Conservation (phyloP, 2,888 invertebrate species). For the Zaprionus lineosus region DNA sequence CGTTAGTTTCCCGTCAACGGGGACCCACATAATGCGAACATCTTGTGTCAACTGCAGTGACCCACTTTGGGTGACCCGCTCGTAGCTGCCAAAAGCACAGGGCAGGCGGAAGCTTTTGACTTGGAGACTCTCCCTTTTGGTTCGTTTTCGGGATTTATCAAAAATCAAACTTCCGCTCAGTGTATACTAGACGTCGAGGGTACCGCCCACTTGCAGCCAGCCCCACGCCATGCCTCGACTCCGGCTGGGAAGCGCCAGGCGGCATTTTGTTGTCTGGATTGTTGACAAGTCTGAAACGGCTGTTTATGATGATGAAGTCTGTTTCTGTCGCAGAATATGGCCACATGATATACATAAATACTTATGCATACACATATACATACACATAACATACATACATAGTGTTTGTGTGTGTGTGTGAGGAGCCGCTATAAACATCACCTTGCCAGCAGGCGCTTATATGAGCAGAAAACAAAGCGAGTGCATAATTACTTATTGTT, state of each 20-base stretch:
- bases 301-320: conserved; percentile 63
- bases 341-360: conserved; percentile 31
- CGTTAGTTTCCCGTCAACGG: conserved; percentile 38
- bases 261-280: conserved; percentile 41
- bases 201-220: background rate
- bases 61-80: conserved; percentile 39
- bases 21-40: conserved; percentile 1
- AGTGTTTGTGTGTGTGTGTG: conserved; percentile 12
- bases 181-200: conserved; percentile 35
- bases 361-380: conserved; percentile 30
- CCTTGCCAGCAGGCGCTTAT: conserved; percentile 32
- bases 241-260: conserved; percentile 55
- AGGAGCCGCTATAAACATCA: conserved; percentile 49
- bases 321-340: conserved; percentile 18
- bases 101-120: conserved; percentile 47
- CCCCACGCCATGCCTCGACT: background rate
- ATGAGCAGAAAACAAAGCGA: conserved; percentile 34
- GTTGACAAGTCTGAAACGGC: conserved; percentile 54
- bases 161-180: conserved; percentile 69
- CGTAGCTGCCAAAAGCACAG: conserved; percentile 46
- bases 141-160: conserved; percentile 43
- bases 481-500: conserved; percentile 70
- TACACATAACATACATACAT: conserved; percentile 25
- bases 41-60: conserved; percentile 51
- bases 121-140: conserved; percentile 34